Evolutionary conservation across 2,888 invertebrate species (phyloP).

Genomic region (Aquatica leii): DNA sequence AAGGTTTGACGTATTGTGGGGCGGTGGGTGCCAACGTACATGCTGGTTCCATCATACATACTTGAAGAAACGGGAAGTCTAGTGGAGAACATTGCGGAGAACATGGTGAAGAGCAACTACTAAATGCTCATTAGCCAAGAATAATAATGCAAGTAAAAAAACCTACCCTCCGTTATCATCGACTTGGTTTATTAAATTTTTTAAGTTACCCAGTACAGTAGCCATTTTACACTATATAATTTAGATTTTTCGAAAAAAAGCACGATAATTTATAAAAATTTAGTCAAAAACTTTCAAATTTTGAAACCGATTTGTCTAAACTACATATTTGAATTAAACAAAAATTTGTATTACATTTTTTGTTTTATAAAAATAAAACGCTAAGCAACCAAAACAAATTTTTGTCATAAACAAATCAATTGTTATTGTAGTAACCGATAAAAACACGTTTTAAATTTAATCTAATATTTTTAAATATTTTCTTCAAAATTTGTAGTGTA

Average conservation of each 20-base stretch:
- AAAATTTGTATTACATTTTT: neutral
- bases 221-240: constrained; percentile 18
- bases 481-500: neutral
- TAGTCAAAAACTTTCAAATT: neutral
- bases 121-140: neutral
- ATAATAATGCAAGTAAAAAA: neutral
- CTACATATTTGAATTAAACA: too few species aligned
- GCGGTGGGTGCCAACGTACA: constrained; percentile 50
- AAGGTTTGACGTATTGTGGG: constrained; percentile 53
- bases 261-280: constrained; percentile 11
- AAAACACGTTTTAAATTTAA: constrained; percentile 14
- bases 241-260: neutral
- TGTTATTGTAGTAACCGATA: neutral
- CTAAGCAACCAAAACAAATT: constrained; percentile 8
- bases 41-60: constrained; percentile 51
- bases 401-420: neutral
- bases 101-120: neutral
- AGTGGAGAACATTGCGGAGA: constrained; percentile 20
- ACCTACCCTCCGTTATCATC: constrained; percentile 27
- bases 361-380: neutral
- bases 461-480: constrained; percentile 21
- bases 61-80: constrained; percentile 46
- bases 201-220: constrained; percentile 34
- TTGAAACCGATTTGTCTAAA: constrained; percentile 8
- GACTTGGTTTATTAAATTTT: constrained; percentile 36